Conservation (phyloP, 2,797 vertebrate genomes). For the Catostomus latipinnis region DNA sequence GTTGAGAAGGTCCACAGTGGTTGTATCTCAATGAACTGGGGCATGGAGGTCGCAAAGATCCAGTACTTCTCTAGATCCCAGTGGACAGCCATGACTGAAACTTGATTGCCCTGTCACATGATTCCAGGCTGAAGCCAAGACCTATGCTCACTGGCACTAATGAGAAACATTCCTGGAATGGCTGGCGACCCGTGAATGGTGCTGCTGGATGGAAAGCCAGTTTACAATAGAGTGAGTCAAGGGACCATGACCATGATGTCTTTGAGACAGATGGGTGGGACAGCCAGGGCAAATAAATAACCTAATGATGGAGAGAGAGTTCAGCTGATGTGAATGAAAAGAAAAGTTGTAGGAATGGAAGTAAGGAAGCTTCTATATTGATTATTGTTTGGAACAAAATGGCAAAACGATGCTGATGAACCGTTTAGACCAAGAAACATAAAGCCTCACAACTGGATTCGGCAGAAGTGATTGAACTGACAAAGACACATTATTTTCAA, state of each 20-base stretch:
- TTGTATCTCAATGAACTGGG: background rate
- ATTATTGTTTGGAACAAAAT: background rate
- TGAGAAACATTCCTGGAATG: constrained; percentile 40
- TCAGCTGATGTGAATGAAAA: background rate
- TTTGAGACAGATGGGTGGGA: constrained; percentile 1
- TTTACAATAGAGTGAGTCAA: constrained; percentile 38
- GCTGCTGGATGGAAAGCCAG: constrained; percentile 22
- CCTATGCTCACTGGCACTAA: constrained; percentile 11
- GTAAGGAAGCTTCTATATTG: background rate
- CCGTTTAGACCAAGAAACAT: background rate
- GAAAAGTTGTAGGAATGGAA: background rate
- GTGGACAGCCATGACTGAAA: constrained; percentile 28
- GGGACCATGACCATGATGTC: constrained; percentile 6
- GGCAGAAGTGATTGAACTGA: too few species aligned
- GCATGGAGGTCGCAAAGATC: constrained; percentile 12
- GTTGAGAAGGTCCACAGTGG: background rate
- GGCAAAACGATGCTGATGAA: background rate
- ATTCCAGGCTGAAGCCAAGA: constrained; percentile 2
- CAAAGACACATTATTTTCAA: too few species aligned
- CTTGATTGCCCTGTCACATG: constrained; percentile 26
- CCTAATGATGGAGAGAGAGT: background rate
- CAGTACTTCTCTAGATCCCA: constrained; percentile 26
- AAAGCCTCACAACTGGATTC: background rate
- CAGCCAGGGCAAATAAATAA: background rate
- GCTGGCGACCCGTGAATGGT: constrained; percentile 1